Evolutionary conservation across 2,113 vertebrate species (phyloP).

Genomic region (Garra rufa): DNA sequence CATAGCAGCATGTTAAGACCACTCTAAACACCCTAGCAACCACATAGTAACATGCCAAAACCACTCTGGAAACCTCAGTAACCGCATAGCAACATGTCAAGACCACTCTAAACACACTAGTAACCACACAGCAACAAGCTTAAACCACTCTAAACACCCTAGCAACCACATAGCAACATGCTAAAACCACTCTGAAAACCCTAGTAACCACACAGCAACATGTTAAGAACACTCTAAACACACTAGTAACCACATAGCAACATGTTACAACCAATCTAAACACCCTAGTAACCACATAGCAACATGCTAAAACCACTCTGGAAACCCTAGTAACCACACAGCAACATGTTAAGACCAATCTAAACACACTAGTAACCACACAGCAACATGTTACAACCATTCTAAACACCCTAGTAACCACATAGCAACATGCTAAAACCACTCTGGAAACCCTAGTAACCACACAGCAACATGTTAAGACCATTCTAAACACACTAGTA

Average conservation of each 20-base stretch:
- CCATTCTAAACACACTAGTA: too few relatives aligned
- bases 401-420: neutral
- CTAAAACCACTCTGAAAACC: rapidly evolving
- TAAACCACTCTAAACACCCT: neutral
- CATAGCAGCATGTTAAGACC: neutral
- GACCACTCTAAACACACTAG: neutral
- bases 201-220: neutral
- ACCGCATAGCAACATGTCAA: neutral
- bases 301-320: neutral
- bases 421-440: neutral
- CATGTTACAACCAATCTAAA: neutral
- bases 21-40: neutral
- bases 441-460: neutral
- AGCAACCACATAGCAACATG: neutral
- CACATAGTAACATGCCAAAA: neutral
- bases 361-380: neutral
- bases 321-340: neutral
- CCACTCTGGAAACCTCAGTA: neutral
- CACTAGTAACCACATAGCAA: neutral
- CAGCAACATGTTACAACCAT: neutral
- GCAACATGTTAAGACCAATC: neutral
- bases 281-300: neutral
- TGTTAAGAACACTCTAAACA: neutral
- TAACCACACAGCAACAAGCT: neutral
- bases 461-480: too few relatives aligned